Conservation (phyloP, 2,113 vertebrate genomes). For the Sakesphorus luctuosus region DNA sequence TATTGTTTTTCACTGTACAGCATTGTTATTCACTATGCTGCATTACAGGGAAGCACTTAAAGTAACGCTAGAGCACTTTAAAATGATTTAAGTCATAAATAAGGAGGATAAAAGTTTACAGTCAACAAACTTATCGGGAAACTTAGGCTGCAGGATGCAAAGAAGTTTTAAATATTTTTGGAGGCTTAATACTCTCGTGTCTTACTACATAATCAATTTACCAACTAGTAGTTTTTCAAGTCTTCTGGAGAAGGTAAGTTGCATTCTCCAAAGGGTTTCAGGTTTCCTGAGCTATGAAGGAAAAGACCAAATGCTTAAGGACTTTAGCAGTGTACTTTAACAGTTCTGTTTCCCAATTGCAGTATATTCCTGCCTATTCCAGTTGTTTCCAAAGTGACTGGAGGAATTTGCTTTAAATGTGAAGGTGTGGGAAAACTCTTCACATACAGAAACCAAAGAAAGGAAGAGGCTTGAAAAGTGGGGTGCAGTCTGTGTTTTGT, state of each 20-base stretch:
- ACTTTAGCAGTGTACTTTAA: constrained; percentile 21
- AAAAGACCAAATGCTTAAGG: constrained; percentile 27
- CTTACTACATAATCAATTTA: constrained; percentile 50
- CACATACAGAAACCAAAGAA: not conserved
- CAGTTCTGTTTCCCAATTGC: not conserved
- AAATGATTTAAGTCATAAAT: constrained; percentile 63
- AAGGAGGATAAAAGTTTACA: constrained; percentile 60
- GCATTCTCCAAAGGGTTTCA: constrained; percentile 45
- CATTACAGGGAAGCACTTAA: constrained; percentile 62
- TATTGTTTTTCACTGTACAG: constrained; percentile 64
- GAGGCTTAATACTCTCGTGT: constrained; percentile 14
- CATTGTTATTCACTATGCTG: constrained; percentile 53
- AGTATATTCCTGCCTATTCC: not conserved
- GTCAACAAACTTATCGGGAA: constrained; percentile 56
- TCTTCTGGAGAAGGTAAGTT: constrained; percentile 55
- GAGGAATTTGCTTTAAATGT: not conserved
- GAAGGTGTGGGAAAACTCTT: not conserved
- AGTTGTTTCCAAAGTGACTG: not conserved
- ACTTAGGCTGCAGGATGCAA: constrained; percentile 27
- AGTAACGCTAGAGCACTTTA: constrained; percentile 58
- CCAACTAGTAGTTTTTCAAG: constrained; percentile 48
- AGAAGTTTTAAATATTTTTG: constrained; percentile 33
- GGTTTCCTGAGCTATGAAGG: constrained; percentile 15
- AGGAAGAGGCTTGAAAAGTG: not conserved
- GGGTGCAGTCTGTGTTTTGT: not conserved